These are phyloP conservation scores for Andrena cerasifolii DNA, from an alignment of 1,140 invertebrate species.

Conservation along the genomic window DNA sequence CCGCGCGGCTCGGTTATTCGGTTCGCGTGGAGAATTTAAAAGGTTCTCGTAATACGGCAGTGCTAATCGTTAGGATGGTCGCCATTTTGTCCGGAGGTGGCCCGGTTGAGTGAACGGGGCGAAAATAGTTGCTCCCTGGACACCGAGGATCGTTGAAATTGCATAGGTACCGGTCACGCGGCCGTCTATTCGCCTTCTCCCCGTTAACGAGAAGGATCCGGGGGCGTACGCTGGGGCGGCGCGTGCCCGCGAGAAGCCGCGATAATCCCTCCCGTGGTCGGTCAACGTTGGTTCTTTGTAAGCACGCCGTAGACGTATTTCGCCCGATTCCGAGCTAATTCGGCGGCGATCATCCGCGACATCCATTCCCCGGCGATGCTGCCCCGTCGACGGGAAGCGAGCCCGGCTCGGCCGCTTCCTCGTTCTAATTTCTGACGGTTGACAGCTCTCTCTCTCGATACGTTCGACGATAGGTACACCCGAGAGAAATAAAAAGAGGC, in stretches of 20 bases:
- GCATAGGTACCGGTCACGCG: conserved; percentile 61
- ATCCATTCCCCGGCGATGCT: conserved; percentile 9
- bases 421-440: conserved; percentile 37
- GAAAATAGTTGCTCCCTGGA: conserved; percentile 73
- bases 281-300: conserved; percentile 36
- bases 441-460: conserved; percentile 46
- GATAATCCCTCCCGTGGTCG: conserved; percentile 9
- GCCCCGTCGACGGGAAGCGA: background rate
- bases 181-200: background rate
- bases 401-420: conserved; percentile 22
- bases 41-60: conserved; percentile 68
- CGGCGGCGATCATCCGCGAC: conserved; percentile 15
- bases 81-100: conserved; percentile 81
- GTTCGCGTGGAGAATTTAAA: conserved; percentile 25
- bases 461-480: conserved; percentile 37
- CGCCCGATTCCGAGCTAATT: conserved; percentile 18
- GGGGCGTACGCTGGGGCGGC: background rate
- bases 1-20: conserved; percentile 18
- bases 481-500: conserved; percentile 44
- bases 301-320: conserved; percentile 37
- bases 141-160: conserved; percentile 64
- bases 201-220: conserved; percentile 12
- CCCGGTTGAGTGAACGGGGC: conserved; percentile 77
- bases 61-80: conserved; percentile 78
- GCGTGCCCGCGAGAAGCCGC: background rate